Evolutionary conservation across 2,888 invertebrate genomes (phyloP).

Genomic region (Ochropacha duplaris): DNA sequence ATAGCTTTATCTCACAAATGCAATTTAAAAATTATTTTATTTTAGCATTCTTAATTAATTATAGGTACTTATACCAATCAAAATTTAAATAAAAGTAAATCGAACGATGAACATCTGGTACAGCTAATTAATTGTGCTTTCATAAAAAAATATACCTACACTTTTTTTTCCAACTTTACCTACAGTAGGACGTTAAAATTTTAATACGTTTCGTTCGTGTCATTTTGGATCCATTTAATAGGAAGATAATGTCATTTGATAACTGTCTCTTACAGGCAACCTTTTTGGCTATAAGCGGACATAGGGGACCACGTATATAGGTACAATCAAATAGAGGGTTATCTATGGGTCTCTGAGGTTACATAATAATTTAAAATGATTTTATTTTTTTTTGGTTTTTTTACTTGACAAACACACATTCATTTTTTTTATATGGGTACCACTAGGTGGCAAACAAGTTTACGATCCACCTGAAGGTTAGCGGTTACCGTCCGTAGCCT

Average conservation of each 20-base stretch:
- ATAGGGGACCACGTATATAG: not conserved
- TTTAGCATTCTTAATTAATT: not conserved
- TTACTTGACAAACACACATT: no score
- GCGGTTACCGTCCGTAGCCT: no score
- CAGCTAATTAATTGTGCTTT: not conserved
- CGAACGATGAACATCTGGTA: not conserved
- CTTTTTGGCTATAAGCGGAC: not conserved
- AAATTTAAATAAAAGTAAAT: not conserved
- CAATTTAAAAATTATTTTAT: not conserved
- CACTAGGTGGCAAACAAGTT: no score
- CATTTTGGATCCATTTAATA: conserved; percentile 8
- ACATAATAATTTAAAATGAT: not conserved
- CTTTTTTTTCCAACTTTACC: not conserved
- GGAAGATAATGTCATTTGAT: conserved; percentile 6
- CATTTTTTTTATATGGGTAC: no score
- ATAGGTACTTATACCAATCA: not conserved
- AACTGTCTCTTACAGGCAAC: not conserved
- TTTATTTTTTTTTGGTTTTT: not conserved
- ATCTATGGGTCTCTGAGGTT: not conserved
- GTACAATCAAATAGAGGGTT: not conserved
- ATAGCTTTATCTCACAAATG: not conserved
- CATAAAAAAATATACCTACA: not conserved
- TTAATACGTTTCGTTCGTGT: conserved; percentile 8
- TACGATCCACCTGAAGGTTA: no score
- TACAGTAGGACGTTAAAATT: not conserved